Evolutionary conservation across 1,140 invertebrate genomes (phyloP), one percentile per base, ranked within the genome.

Genomic region (Drosophila cardini): DNA sequence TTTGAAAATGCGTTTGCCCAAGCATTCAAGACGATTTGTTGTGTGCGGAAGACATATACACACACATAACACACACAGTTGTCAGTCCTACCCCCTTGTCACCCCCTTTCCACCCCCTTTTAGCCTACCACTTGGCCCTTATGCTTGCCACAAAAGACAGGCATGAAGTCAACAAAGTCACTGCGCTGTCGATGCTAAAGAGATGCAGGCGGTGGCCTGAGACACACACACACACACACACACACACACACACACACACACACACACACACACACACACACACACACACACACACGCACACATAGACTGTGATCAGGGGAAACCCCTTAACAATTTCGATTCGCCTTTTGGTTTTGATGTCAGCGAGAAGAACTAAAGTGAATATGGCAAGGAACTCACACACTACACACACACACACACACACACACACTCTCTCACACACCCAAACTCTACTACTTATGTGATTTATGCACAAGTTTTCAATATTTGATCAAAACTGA

Each of bases 21-120:
- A 84, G 72, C 72, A 82, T 76, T 79, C 72, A 81, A 81, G 80
- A 84, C 82, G 82, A 86, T 81, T 90, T 90, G 79, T 80, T 90
- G 85, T 53, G 50, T 76, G 85, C 90, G 75, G 72, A 71, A 48
- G 62, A 81, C 38, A 50, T 36, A 70, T 38, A 40, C 57, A 26
- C 21, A 26, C 21, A 21, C 21, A 26, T n/a, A 43, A 48, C 45
- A 70, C 43, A 40, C 57, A 48, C 62, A 45, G 32, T 42, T 40
- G 16, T 30, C 40, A 21, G 7, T 7, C 18, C 38, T 52, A 6
- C 52, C 52, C 34, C 26, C 26, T 7, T 5, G 13, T 9, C 30
- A 1, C 50, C 21, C 0, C 32, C n/a, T 52, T 9, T 6, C 42
- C 4, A 15, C 18, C 26, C 26, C 18, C n/a, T 38, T 2, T 26